phyloP scores from a whole-genome alignment of 2,888 invertebrate species.

The Chesias legatella region DNA sequence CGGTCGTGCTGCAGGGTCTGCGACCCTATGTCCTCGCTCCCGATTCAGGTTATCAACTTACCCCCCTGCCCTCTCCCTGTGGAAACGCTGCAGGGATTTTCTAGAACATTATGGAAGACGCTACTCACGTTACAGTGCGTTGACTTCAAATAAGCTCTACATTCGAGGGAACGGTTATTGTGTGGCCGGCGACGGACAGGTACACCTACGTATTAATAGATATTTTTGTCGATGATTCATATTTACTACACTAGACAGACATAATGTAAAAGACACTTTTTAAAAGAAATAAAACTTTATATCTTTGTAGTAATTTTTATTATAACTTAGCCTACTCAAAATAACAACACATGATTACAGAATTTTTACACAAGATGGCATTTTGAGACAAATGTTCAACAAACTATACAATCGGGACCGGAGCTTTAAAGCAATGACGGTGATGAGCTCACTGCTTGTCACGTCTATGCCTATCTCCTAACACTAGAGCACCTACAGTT shows the following conservation, averaged over 20 bases:
- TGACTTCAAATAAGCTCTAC: conserved; percentile 51
- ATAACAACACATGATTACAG: too few species aligned
- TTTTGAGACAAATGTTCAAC: too few species aligned
- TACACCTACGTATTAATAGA: conserved; percentile 7
- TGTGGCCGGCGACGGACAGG: conserved; percentile 10
- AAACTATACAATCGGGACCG: too few species aligned
- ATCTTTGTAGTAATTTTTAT: too few species aligned
- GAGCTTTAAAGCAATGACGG: too few species aligned
- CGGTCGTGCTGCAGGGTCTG: conserved; percentile 68
- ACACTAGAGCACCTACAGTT: too few species aligned
- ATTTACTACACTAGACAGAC: conserved; percentile 1
- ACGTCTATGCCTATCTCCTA: too few species aligned
- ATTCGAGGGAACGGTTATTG: conserved; percentile 27
- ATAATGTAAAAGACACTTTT: too few species aligned
- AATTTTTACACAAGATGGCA: too few species aligned
- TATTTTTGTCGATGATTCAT: conserved; percentile 4
- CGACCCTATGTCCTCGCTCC: conserved; percentile 73
- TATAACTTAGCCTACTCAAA: too few species aligned
- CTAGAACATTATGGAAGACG: conserved; percentile 68
- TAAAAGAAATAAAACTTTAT: too few species aligned
- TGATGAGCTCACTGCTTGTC: too few species aligned
- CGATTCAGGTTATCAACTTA: conserved; percentile 77
- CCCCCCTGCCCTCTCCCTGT: conserved; percentile 43
- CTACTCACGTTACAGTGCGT: conserved; percentile 62
- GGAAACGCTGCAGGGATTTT: conserved; percentile 70